Base-by-base conservation (phyloP, 2,888 invertebrate species). In the Chloromyia formosa region DNA sequence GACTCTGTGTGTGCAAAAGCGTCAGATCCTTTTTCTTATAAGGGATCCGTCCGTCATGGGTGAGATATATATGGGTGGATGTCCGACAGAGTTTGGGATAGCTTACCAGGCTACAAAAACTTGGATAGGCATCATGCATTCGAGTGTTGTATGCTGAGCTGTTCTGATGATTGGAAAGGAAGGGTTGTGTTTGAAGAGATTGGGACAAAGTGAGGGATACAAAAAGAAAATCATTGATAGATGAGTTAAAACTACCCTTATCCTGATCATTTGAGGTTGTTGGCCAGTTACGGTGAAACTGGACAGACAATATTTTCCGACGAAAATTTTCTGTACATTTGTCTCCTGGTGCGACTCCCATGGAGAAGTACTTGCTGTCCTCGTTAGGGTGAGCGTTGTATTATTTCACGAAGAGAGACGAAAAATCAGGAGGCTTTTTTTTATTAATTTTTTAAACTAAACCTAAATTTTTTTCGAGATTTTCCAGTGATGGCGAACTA, bases 1-100 rank as follows among this genome's bases (percentile, higher is more conserved):
- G 7, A 35, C 27, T 35, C 27, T 35, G 3, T 35, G 78, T 77
- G 77, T 78, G 78, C 77, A 78, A 49, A 73, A 35, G 73, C 61
- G 27, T 60, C 45, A 61, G 61, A 71, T 71, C 71, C 71, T 40
- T 69, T 64, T 56, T 49, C 23, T 35, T 23, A 54, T 54, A 16
- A 10, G 64, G 16, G 22, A 66, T 66, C 14, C 53, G n/a, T 49
- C 27, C 7, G 27, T 35, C 27, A 35, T 35, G 27, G 27, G 7
- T 7, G 27, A 16, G n/a, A 53, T 53, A 53, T 66, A 66, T 66
- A 9, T 5, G 18, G 23, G 62, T 40, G 62, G 10, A 12, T n/a
- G 14, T 58, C 18, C 9, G 35, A 61, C 12, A 18, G 62, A 40
- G 40, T n/a, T 49, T 12, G 10, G 22, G 22, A 56, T 56, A 20